Percentiles rank a stretch among this genome's conserved stretches.
Conservation (phyloP, 2,888 invertebrate genomes). For the Crioceris asparagi region DNA sequence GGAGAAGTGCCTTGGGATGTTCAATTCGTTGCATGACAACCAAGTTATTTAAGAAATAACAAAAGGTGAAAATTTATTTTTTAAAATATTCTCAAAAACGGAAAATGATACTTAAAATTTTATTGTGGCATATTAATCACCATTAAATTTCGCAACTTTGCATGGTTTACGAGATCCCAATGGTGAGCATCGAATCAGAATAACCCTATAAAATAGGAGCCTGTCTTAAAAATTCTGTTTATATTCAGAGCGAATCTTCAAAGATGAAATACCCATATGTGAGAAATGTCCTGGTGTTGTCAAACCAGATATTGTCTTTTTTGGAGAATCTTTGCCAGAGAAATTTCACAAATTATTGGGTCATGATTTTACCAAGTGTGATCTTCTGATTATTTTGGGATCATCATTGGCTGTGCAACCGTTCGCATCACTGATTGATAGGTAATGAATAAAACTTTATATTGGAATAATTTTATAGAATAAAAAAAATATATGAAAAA, state of each 20-base stretch:
- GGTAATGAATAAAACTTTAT: slow-evolving; percentile 38
- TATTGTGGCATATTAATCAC: too few relatives aligned
- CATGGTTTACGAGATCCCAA: too few relatives aligned
- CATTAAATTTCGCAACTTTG: too few relatives aligned
- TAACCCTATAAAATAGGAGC: too few relatives aligned
- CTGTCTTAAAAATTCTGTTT: too few relatives aligned
- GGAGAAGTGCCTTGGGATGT: too few relatives aligned
- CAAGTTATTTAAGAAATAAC: too few relatives aligned
- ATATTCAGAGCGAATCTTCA: slow-evolving; percentile 57
- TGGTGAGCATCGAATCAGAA: too few relatives aligned
- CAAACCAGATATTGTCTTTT: slow-evolving; percentile 94
- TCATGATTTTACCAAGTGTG: slow-evolving; percentile 74
- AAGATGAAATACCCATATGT: slow-evolving; percentile 68
- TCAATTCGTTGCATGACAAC: too few relatives aligned
- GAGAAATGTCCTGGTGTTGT: slow-evolving; percentile 59
- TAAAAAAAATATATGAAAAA: not conserved
- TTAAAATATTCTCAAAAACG: too few relatives aligned
- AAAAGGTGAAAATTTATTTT: too few relatives aligned
- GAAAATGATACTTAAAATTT: too few relatives aligned
- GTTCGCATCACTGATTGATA: slow-evolving; percentile 79
- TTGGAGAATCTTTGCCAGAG: slow-evolving; percentile 80
- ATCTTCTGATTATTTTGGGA: slow-evolving; percentile 88
- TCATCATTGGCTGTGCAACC: slow-evolving; percentile 92
- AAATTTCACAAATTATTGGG: slow-evolving; percentile 60
- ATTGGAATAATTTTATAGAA: not conserved